Evolutionary conservation across 2,888 invertebrate species (phyloP).

Genomic region (Arge pagana): DNA sequence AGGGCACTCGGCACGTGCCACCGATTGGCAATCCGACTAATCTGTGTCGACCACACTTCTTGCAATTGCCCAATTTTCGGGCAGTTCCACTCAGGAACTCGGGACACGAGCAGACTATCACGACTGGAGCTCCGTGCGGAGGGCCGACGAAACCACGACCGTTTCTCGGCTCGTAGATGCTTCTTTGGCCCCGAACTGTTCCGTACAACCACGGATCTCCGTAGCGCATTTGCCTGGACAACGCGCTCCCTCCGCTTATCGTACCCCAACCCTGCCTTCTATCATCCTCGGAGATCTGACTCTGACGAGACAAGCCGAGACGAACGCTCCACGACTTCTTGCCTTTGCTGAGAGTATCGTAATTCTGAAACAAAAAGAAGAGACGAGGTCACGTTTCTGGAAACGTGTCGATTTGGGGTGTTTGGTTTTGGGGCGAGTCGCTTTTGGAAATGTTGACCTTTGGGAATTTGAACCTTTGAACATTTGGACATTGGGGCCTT

Average conservation of each 20-base stretch:
- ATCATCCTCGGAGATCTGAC: conserved; percentile 55
- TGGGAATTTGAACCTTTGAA: too few relatives aligned
- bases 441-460: too few relatives aligned
- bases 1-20: conserved; percentile 62
- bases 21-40: conserved; percentile 73
- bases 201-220: conserved; percentile 87
- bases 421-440: neutral
- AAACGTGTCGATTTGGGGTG: neutral
- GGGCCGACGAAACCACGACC: conserved; percentile 58
- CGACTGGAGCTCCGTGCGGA: conserved; percentile 65
- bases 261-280: conserved; percentile 44
- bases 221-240: conserved; percentile 83
- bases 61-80: conserved; percentile 78
- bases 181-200: conserved; percentile 65
- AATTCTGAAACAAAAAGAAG: conserved; percentile 50
- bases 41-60: conserved; percentile 82
- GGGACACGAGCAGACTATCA: conserved; percentile 80
- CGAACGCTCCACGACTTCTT: conserved; percentile 76
- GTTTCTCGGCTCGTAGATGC: conserved; percentile 50
- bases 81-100: conserved; percentile 80
- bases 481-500: too few relatives aligned
- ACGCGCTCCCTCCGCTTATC: conserved; percentile 71
- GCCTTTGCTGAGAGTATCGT: conserved; percentile 60
- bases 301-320: conserved; percentile 64
- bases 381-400: too few relatives aligned